Percentiles rank a stretch among this genome's conserved stretches.
Conservation (phyloP, 2,888 invertebrate genomes). For the Dasypolia templi region DNA sequence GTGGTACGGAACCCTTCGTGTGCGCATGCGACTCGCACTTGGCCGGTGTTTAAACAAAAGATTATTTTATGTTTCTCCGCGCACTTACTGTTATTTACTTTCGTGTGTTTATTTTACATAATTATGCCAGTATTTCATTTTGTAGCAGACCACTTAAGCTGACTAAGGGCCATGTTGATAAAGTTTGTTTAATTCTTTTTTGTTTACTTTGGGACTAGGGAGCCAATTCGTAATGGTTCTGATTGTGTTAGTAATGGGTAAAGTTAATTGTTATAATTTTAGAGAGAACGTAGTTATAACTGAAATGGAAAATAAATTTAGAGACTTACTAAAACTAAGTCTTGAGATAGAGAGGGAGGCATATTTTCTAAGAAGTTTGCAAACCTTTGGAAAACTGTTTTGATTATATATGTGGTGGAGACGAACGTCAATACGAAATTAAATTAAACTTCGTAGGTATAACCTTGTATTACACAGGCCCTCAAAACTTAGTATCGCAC, state of each 20-base stretch:
- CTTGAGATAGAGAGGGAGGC: too few species aligned
- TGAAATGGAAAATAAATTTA: background rate
- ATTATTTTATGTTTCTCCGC: constrained; percentile 25
- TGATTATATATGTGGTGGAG: too few species aligned
- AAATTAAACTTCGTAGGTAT: too few species aligned
- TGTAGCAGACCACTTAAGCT: constrained; percentile 7
- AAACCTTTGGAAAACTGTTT: background rate
- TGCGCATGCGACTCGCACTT: background rate
- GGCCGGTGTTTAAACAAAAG: background rate
- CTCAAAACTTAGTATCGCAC: too few species aligned
- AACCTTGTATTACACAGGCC: too few species aligned
- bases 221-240: constrained; percentile 1
- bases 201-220: constrained; percentile 6
- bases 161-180: constrained; percentile 13
- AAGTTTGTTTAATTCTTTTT: background rate
- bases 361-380: background rate
- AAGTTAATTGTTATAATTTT: constrained; percentile 24
- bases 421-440: too few species aligned
- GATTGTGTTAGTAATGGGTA: constrained; percentile 2
- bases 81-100: constrained; percentile 37
- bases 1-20: background rate
- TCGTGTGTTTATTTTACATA: constrained; percentile 10
- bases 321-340: background rate
- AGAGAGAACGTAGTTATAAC: background rate
- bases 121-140: constrained; percentile 22